Percentiles rank a stretch among this genome's conserved stretches.
These are phyloP conservation scores for Harpegnathos saltator DNA, from an alignment of 1,140 invertebrate species.

Conservation along the genomic window DNA sequence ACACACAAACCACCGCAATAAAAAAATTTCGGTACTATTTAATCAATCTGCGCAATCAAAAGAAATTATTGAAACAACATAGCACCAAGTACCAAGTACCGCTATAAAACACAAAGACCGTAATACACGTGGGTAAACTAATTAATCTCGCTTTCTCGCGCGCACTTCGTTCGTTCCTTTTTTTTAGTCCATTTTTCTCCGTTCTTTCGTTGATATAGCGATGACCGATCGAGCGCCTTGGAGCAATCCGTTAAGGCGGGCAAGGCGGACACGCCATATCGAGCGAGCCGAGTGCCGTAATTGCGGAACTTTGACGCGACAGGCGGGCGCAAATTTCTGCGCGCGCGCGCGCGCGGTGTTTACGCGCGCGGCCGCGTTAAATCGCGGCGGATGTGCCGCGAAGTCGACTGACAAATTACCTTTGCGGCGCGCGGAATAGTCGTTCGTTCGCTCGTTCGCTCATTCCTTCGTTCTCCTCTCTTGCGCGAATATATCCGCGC, in stretches of 20 bases:
- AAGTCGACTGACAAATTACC: slow-evolving; percentile 56
- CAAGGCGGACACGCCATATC: neutral
- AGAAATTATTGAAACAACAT: no score
- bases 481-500: slow-evolving; percentile 25
- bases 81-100: no score
- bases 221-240: neutral
- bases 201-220: no score
- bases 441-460: neutral
- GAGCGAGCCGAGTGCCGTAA: slow-evolving; percentile 23
- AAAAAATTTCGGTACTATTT: no score
- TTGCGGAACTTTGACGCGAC: slow-evolving; percentile 36
- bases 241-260: slow-evolving; percentile 7
- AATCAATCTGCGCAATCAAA: no score
- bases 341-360: slow-evolving; percentile 34
- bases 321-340: slow-evolving; percentile 47
- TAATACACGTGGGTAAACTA: no score
- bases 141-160: neutral
- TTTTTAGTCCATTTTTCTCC: neutral
- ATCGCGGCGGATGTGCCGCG: slow-evolving; percentile 48
- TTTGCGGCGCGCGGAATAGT: slow-evolving; percentile 28
- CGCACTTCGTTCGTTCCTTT: neutral
- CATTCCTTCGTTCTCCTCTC: neutral
- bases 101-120: no score
- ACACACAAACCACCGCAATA: no score
- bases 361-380: slow-evolving; percentile 50